These are phyloP conservation scores for Cheilosia scutellata DNA, from an alignment of 2,888 invertebrate species.

Conservation along the genomic window DNA sequence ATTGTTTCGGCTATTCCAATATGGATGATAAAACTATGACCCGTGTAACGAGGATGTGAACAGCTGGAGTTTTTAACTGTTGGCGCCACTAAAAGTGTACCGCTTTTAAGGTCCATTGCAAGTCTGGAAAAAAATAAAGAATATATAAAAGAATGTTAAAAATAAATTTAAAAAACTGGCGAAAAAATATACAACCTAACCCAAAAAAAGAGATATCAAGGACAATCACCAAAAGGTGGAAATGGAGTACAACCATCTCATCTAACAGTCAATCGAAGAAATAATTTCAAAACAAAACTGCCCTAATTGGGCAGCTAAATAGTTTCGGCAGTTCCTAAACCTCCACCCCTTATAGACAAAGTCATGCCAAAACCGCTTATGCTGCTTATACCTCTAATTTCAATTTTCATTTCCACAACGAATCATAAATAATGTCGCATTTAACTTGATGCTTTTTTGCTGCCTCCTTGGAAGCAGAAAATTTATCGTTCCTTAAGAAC, in stretches of 20 bases:
- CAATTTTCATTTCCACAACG: not conserved
- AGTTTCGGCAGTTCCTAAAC: not conserved
- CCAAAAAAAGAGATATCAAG: no score
- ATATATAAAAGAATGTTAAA: not conserved
- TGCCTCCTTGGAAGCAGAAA: not conserved
- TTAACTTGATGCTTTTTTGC: slow-evolving; percentile 3
- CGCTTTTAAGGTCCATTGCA: slow-evolving; percentile 85
- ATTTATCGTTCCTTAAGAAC: slow-evolving; percentile 11
- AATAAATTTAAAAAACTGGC: not conserved
- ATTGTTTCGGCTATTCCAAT: slow-evolving; percentile 89
- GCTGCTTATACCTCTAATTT: not conserved
- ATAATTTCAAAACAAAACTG: not conserved
- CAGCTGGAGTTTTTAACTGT: slow-evolving; percentile 93
- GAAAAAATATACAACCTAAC: no score
- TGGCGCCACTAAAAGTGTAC: slow-evolving; percentile 91
- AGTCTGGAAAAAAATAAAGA: slow-evolving; percentile 77
- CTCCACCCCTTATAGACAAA: not conserved
- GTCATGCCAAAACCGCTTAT: slow-evolving; percentile 7
- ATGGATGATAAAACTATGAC: slow-evolving; percentile 87
- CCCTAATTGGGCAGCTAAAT: not conserved
- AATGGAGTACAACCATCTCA: no score
- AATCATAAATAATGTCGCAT: slow-evolving; percentile 18
- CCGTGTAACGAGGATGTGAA: slow-evolving; percentile 88
- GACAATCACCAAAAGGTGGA: no score
- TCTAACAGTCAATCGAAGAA: not conserved